These are phyloP conservation scores for Schizotus pectinicornis DNA, from an alignment of 2,888 invertebrate genomes.

Conservation along the genomic window DNA sequence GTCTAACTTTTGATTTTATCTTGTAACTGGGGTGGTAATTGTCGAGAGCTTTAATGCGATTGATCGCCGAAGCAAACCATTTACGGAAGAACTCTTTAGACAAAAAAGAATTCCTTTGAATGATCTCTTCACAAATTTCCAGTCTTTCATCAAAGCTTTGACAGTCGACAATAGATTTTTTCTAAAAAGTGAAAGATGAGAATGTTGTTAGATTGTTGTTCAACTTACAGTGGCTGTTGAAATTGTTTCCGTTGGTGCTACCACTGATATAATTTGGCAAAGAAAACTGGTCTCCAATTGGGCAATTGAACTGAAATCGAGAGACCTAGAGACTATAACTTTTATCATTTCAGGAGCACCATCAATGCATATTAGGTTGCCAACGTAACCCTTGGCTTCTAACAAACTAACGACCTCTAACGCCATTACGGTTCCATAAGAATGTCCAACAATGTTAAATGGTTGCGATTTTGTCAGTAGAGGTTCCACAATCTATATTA, in stretches of 20 bases:
- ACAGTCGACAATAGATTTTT: neutral
- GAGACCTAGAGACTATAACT: slow-evolving; percentile 6
- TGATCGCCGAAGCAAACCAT: slow-evolving; percentile 22
- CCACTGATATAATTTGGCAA: neutral
- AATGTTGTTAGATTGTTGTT: neutral
- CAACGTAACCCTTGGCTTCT: slow-evolving; percentile 69
- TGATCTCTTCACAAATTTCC: slow-evolving; percentile 3
- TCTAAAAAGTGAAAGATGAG: neutral
- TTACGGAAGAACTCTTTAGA: slow-evolving; percentile 2
- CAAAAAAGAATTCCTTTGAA: neutral
- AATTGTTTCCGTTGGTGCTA: slow-evolving; percentile 3
- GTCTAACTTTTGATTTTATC: slow-evolving; percentile 37
- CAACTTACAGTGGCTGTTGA: neutral
- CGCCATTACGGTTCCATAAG: slow-evolving; percentile 81
- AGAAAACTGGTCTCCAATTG: slow-evolving; percentile 63
- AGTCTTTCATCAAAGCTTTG: slow-evolving; percentile 4
- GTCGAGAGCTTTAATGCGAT: slow-evolving; percentile 32
- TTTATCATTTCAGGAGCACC: slow-evolving; percentile 74
- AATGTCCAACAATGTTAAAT: slow-evolving; percentile 85
- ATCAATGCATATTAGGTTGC: slow-evolving; percentile 78
- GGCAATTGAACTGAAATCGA: slow-evolving; percentile 58
- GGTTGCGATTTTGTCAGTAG: slow-evolving; percentile 62
- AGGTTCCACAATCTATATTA: slow-evolving; percentile 65
- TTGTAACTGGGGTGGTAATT: slow-evolving; percentile 36
- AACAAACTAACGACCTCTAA: slow-evolving; percentile 77